Evolutionary conservation across 2,888 invertebrate genomes (phyloP).

Genomic region (Parnassius orleans): DNA sequence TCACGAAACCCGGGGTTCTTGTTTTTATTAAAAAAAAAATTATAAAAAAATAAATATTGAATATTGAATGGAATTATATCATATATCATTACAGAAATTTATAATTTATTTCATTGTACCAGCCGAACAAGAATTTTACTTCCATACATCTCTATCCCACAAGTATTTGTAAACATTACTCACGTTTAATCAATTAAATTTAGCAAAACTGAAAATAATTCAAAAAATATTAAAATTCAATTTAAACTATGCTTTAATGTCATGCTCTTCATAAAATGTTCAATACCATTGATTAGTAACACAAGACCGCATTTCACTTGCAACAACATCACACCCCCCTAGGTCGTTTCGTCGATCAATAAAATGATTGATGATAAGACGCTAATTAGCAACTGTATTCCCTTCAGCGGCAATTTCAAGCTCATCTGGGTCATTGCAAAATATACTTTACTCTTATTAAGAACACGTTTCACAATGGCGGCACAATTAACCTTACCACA

Average conservation of each 20-base stretch:
- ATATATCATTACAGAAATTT: too few relatives aligned
- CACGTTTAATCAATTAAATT: too few relatives aligned
- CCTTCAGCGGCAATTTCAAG: slow-evolving; percentile 42
- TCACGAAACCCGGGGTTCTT: too few relatives aligned
- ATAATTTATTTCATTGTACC: too few relatives aligned
- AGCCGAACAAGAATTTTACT: too few relatives aligned
- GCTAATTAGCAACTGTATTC: slow-evolving; percentile 63
- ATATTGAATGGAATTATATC: too few relatives aligned
- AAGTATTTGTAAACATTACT: too few relatives aligned
- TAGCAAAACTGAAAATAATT: background rate
- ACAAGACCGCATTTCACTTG: slow-evolving; percentile 26
- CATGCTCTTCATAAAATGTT: background rate
- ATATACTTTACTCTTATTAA: slow-evolving; percentile 42
- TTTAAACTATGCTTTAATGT: slow-evolving; percentile 13
- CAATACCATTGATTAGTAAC: slow-evolving; percentile 24
- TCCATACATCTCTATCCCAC: too few relatives aligned
- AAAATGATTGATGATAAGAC: slow-evolving; percentile 64
- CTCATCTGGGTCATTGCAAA: slow-evolving; percentile 38
- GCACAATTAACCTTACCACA: slow-evolving; percentile 40
- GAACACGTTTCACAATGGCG: slow-evolving; percentile 41
- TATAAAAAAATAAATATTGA: too few relatives aligned
- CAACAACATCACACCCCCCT: slow-evolving; percentile 29
- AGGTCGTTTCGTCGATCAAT: slow-evolving; percentile 35
- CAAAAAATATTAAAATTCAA: slow-evolving; percentile 1
- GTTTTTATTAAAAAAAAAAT: too few relatives aligned